Conservation (phyloP, 2,113 vertebrate genomes). For the Rhinolophus ferrumequinum region DNA sequence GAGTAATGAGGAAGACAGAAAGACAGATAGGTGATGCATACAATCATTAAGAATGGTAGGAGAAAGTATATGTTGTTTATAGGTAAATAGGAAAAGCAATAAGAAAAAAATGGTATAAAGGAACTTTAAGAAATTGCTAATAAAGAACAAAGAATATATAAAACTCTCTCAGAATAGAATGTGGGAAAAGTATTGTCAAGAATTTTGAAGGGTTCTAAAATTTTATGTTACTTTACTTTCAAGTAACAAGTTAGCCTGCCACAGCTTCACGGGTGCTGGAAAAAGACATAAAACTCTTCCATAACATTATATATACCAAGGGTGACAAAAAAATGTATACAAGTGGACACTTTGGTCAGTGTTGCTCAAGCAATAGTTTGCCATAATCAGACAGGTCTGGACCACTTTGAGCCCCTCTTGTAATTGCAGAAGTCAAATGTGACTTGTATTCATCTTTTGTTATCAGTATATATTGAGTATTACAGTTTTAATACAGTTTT, state of each 20-base stretch:
- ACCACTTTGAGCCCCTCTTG: no score
- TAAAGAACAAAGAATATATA: not conserved
- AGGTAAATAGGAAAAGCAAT: not conserved
- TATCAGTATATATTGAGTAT: no score
- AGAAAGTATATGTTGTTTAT: not conserved
- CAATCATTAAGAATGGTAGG: not conserved
- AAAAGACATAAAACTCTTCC: not conserved
- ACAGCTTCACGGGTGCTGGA: not conserved
- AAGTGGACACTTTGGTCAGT: no score
- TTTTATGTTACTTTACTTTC: not conserved
- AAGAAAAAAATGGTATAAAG: constrained; percentile 9
- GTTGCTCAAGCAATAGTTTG: no score
- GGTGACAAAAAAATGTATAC: no score
- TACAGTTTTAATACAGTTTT: no score
- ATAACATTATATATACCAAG: not conserved
- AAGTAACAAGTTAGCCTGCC: not conserved
- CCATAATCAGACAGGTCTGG: no score
- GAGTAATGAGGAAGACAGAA: not conserved
- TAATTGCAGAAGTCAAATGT: no score
- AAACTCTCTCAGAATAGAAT: not conserved
- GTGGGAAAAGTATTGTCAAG: not conserved
- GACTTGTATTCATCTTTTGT: no score
- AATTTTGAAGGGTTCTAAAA: not conserved
- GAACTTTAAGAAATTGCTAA: not conserved
- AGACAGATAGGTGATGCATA: not conserved